Conservation (phyloP, 2,888 invertebrate genomes). For the Melinaea menophilus region DNA sequence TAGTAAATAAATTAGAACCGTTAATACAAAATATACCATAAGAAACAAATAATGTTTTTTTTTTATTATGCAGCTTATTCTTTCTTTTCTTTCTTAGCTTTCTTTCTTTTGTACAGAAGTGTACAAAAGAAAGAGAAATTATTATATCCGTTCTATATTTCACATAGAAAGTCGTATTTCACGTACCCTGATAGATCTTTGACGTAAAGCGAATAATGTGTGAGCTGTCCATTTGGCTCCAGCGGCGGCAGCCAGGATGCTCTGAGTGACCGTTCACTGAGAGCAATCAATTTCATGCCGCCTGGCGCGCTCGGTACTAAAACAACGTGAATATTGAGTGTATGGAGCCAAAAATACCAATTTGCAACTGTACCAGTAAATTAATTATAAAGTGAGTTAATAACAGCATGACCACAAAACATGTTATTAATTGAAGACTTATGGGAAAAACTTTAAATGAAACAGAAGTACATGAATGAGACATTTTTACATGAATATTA, state of each 20-base stretch:
- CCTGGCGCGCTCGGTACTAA: slow-evolving; percentile 91
- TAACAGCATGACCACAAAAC: no score
- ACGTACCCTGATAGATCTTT: slow-evolving; percentile 82
- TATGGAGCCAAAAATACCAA: neutral
- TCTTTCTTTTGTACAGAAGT: no score
- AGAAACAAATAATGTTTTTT: no score
- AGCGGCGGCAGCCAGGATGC: slow-evolving; percentile 91
- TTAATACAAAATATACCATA: no score
- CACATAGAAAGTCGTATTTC: neutral
- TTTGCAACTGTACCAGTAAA: no score
- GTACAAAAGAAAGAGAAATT: neutral
- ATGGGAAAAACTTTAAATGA: no score
- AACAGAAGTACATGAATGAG: no score
- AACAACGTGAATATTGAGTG: slow-evolving; percentile 19
- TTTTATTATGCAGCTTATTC: no score
- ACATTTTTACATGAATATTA: neutral
- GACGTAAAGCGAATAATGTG: slow-evolving; percentile 87
- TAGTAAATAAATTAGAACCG: no score
- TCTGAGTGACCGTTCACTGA: slow-evolving; percentile 88
- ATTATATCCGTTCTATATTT: neutral
- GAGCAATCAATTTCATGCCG: slow-evolving; percentile 88
- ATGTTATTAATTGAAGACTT: no score
- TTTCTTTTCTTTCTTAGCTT: no score
- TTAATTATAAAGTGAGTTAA: no score
- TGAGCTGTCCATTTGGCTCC: slow-evolving; percentile 89